Evolutionary conservation across 2,113 vertebrate species (phyloP), one percentile per base, ranked within the genome.

Genomic region (Accipiter cooperii): DNA sequence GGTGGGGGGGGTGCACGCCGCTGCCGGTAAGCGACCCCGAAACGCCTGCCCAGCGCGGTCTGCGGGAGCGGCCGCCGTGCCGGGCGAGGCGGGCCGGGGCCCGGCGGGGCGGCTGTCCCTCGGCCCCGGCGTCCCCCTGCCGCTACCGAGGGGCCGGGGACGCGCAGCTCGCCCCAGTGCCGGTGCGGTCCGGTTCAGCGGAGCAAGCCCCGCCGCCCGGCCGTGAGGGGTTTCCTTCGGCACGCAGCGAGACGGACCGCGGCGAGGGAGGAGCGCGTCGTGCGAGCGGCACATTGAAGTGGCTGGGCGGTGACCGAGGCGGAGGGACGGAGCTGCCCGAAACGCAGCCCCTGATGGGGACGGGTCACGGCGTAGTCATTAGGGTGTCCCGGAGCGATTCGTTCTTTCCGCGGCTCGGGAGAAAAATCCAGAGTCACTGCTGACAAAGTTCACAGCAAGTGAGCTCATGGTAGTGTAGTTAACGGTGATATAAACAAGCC

Each of bases 311-410:
- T 4, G 55, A 4, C 13, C 11, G 2, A 21, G 42, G 61, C 36
- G 47, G 46, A 17, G 47, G 4, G 54, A 4, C 4, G 52, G 47
- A 33, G 25, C 3, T 12, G 14, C 7, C 10, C n/a, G 57, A 14
- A 21, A 6, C 2, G 57, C 58, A 5, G 60, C 16, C 13, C 13
- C 3, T 2, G 28, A 3, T 3, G 29, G 31, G 26, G 38, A 11
- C 8, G 34, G 46, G 2, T 5, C n/a, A 3, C 11, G 6, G 38
- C 57, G 1, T 1, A 7, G 71, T 25, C 51, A 0, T 2, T 1
- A 1, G n/a, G 26, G 18, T 16, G 58, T 17, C 24, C 51, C 46
- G 20, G 0, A 2, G 24, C 7, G 7, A 2, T 14, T 7, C 13
- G 26, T 22, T 12, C 19, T 10, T 34, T 16, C n/a, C 5, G 10